Evolutionary conservation across 2,888 invertebrate genomes (phyloP).

Genomic region (Synergus laeviventris): DNA sequence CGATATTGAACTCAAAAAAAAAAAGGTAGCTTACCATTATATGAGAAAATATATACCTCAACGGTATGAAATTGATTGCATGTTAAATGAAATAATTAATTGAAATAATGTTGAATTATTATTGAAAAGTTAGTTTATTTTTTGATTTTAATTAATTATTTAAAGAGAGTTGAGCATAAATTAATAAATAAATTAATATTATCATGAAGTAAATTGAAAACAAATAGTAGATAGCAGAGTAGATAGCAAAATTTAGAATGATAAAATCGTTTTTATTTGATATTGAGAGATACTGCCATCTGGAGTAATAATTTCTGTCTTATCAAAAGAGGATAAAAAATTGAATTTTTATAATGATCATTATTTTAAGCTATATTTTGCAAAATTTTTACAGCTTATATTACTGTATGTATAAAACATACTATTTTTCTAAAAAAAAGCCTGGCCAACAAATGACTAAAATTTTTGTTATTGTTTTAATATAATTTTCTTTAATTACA

Average conservation of each 20-base stretch:
- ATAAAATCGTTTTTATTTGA: not conserved
- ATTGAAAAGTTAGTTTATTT: not conserved
- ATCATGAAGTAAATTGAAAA: not conserved
- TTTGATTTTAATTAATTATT: not conserved
- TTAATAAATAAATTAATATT: not conserved
- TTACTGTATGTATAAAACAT: too few relatives aligned
- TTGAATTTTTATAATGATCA: not conserved
- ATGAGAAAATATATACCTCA: not conserved
- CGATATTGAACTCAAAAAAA: not conserved
- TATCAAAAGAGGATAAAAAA: slow-evolving; percentile 5
- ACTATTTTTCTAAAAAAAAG: too few relatives aligned
- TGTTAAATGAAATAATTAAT: not conserved
- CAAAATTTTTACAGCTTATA: too few relatives aligned
- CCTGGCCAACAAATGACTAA: too few relatives aligned
- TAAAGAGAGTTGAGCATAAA: not conserved
- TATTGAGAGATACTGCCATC: slow-evolving; percentile 1
- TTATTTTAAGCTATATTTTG: too few relatives aligned
- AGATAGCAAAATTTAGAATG: not conserved
- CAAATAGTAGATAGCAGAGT: too few relatives aligned
- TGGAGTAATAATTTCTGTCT: not conserved
- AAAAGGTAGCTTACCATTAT: too few relatives aligned
- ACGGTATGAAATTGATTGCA: not conserved
- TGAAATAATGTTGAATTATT: not conserved
- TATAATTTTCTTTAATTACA: too few relatives aligned
- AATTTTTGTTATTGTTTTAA: too few relatives aligned